Conservation (phyloP, 2,888 invertebrate genomes). For the Eutolmus rufibarbis region DNA sequence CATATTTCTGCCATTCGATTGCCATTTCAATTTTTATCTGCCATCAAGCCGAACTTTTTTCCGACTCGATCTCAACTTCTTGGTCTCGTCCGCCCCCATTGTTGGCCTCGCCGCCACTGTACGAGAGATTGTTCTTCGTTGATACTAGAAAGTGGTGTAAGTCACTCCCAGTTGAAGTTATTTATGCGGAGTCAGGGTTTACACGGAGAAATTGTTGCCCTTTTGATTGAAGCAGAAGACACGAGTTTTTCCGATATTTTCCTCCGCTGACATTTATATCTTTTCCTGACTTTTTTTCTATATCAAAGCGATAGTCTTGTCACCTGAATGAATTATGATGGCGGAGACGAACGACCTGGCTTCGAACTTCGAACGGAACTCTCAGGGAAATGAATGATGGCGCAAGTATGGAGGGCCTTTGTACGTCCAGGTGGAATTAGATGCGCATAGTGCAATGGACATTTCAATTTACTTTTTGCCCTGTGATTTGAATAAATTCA, state of each 20-base stretch:
- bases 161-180: slow-evolving; percentile 21
- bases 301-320: slow-evolving; percentile 3
- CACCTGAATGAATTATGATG: slow-evolving; percentile 35
- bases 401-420: not conserved
- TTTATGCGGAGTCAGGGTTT: slow-evolving; percentile 32
- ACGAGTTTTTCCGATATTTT: slow-evolving; percentile 27
- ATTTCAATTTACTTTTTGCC: not conserved
- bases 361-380: not conserved
- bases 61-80: slow-evolving; percentile 3
- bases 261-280: slow-evolving; percentile 25
- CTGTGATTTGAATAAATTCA: not conserved
- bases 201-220: slow-evolving; percentile 36
- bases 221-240: slow-evolving; percentile 30
- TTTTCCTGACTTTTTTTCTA: slow-evolving; percentile 17
- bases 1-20: slow-evolving; percentile 43
- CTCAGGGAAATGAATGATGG: not conserved
- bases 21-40: slow-evolving; percentile 47
- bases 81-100: slow-evolving; percentile 36
- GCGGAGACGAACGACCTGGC: not conserved
- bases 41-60: slow-evolving; percentile 40
- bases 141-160: slow-evolving; percentile 31
- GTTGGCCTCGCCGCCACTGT: not conserved
- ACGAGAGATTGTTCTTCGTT: slow-evolving; percentile 32
- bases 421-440: not conserved
- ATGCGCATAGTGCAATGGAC: not conserved